These are phyloP conservation scores for Siniperca obscura DNA, from an alignment of 2,797 vertebrate genomes.

Conservation along the genomic window DNA sequence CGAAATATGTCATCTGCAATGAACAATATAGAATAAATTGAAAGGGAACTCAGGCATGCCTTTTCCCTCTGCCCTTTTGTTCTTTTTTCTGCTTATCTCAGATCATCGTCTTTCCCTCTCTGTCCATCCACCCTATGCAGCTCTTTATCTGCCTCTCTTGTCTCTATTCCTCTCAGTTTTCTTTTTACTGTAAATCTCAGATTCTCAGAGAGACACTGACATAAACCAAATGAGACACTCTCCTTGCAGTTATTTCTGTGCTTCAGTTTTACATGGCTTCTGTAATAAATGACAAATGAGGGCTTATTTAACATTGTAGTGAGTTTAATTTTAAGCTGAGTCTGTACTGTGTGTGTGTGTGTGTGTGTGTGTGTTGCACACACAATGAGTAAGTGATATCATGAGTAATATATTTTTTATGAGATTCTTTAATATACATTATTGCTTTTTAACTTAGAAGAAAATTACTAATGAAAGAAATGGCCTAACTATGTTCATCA, in stretches of 20 bases:
- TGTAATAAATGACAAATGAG: conserved; percentile 34
- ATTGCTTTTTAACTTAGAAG: neutral
- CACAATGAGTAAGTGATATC: neutral
- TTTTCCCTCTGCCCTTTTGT: conserved; percentile 60
- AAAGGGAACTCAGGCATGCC: conserved; percentile 48
- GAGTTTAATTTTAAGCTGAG: conserved; percentile 21
- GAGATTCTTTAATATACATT: neutral
- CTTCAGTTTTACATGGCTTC: conserved; percentile 33
- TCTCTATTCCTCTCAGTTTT: conserved; percentile 32
- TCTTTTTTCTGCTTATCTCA: conserved; percentile 51
- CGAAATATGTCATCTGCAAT: conserved; percentile 50
- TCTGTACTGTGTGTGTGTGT: neutral
- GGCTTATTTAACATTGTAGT: conserved; percentile 31
- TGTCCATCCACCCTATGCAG: conserved; percentile 16
- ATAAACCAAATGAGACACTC: conserved; percentile 37
- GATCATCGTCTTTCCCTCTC: conserved; percentile 51
- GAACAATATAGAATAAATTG: conserved; percentile 57
- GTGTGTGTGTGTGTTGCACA: neutral
- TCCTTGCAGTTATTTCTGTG: conserved; percentile 39
- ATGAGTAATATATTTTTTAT: neutral
- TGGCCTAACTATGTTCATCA: conserved; percentile 14
- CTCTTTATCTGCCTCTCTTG: conserved; percentile 27
- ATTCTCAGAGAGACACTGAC: conserved; percentile 41
- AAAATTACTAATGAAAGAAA: conserved; percentile 1
- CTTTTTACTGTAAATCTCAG: conserved; percentile 50